Conservation (phyloP, 2,888 invertebrate genomes). For the Caenorhabditis japonica region DNA sequence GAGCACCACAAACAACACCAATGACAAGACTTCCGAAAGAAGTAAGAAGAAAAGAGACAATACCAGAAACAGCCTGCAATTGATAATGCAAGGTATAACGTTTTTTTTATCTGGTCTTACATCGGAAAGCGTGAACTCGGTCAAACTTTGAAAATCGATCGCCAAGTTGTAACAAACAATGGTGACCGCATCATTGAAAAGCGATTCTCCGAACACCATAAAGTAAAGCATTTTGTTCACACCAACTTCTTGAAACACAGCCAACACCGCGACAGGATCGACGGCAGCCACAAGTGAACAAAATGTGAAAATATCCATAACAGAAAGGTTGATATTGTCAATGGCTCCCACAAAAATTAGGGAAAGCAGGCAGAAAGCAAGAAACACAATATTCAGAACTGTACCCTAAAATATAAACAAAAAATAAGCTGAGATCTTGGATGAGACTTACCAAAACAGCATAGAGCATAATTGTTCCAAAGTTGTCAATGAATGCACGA, state of each 20-base stretch:
- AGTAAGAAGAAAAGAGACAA: slow-evolving; percentile 80
- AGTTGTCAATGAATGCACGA: slow-evolving; percentile 80
- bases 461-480: slow-evolving; percentile 80
- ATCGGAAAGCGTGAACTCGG: slow-evolving; percentile 69
- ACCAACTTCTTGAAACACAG: slow-evolving; percentile 78
- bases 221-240: slow-evolving; percentile 81
- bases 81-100: slow-evolving; percentile 3
- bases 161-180: slow-evolving; percentile 81
- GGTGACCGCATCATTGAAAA: slow-evolving; percentile 81
- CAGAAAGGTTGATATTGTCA: slow-evolving; percentile 64
- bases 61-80: slow-evolving; percentile 70
- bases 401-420: slow-evolving; percentile 72
- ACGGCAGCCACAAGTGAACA: slow-evolving; percentile 81
- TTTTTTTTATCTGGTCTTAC: slow-evolving; percentile 59
- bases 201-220: slow-evolving; percentile 81
- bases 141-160: slow-evolving; percentile 78
- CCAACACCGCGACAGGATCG: slow-evolving; percentile 81
- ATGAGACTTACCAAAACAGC: slow-evolving; percentile 80
- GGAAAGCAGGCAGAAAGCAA: slow-evolving; percentile 66
- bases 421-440: background rate
- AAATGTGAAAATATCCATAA: slow-evolving; percentile 79
- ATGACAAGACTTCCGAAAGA: slow-evolving; percentile 80
- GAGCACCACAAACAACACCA: slow-evolving; percentile 79
- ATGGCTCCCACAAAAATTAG: slow-evolving; percentile 67
- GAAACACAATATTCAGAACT: slow-evolving; percentile 76